Conservation (phyloP, 2,888 invertebrate species). For the Phyto melanocephala region DNA sequence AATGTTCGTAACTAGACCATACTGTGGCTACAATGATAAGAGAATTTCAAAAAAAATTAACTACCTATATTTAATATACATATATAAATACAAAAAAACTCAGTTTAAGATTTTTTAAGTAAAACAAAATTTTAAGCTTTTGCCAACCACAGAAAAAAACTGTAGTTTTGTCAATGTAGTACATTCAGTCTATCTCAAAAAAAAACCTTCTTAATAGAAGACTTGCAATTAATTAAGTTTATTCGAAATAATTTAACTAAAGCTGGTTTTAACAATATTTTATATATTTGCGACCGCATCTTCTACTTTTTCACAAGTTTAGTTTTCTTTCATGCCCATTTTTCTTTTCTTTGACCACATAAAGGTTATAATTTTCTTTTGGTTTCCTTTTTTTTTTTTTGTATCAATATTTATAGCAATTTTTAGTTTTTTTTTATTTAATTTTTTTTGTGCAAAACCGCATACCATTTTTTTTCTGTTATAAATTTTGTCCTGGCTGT, state of each 20-base stretch:
- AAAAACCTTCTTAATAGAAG: too few species aligned
- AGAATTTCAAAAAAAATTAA: too few species aligned
- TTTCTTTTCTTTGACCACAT: constrained; percentile 35
- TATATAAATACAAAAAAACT: too few species aligned
- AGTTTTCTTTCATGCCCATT: constrained; percentile 20
- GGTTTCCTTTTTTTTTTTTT: constrained; percentile 41
- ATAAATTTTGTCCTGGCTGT: constrained; percentile 26
- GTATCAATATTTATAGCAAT: constrained; percentile 30
- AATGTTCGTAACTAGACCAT: too few species aligned
- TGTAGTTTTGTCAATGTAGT: too few species aligned
- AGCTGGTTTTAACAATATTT: background rate
- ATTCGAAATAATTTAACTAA: constrained; percentile 45
- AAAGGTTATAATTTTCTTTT: constrained; percentile 57
- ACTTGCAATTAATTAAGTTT: too few species aligned
- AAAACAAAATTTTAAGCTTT: too few species aligned
- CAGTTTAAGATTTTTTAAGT: too few species aligned
- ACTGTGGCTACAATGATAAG: too few species aligned
- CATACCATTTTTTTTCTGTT: background rate
- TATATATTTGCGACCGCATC: constrained; percentile 41
- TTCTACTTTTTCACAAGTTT: constrained; percentile 34
- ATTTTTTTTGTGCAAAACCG: constrained; percentile 24
- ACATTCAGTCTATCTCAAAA: too few species aligned
- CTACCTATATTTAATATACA: too few species aligned
- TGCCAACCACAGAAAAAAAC: too few species aligned
- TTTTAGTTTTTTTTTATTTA: constrained; percentile 11